Conservation (phyloP, 2,888 invertebrate species). For the Polyommatus icarus region DNA sequence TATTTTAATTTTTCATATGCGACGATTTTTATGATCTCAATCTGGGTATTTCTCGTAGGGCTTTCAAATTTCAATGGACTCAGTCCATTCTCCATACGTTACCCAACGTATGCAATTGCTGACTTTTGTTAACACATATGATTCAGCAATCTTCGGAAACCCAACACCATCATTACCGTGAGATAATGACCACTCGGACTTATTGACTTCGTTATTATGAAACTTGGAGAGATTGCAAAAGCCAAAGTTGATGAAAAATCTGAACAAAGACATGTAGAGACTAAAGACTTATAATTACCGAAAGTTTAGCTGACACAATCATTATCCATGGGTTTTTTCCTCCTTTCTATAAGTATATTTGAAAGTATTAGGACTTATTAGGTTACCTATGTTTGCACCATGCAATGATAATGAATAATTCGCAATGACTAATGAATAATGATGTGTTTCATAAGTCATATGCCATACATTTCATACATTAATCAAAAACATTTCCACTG, state of each 20-base stretch:
- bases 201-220: constrained; percentile 1
- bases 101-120: background rate
- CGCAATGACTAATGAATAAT: too few species aligned
- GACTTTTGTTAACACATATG: constrained; percentile 11
- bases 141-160: constrained; percentile 6
- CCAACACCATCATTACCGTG: constrained; percentile 8
- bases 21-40: background rate
- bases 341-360: background rate
- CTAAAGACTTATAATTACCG: background rate
- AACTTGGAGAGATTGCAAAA: background rate
- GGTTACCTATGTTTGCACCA: background rate
- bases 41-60: too few species aligned
- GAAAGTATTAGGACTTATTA: background rate
- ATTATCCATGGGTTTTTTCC: background rate
- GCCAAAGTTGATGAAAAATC: background rate
- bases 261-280: background rate
- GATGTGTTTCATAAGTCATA: too few species aligned
- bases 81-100: background rate
- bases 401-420: background rate
- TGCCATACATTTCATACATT: too few species aligned
- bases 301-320: background rate
- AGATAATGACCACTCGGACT: constrained; percentile 10
- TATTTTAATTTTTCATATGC: background rate
- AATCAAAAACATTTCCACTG: background rate
- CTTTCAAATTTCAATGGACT: background rate